Base-by-base conservation (phyloP, 1,140 invertebrate species). In the Chelonus insularis region DNA sequence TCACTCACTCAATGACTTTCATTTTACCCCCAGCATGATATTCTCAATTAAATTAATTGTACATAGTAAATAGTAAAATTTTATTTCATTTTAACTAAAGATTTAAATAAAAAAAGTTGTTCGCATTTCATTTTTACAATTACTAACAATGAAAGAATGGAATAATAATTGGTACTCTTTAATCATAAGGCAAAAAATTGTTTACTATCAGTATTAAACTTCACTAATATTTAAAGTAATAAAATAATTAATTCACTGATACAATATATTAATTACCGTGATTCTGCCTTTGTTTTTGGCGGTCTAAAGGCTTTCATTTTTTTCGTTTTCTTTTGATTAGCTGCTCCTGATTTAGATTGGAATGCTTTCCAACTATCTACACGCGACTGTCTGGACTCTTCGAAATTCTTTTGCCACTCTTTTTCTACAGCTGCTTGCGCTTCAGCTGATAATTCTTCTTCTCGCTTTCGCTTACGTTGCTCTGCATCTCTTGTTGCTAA, bases 341-440 rank as follows among this genome's bases (percentile, higher is more conserved):
- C 86, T 60, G 86, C 85, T 62, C 84, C 86, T 68, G 85, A 85
- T 45, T 86, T 88, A 25, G 89, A 90, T 75, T 96, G 92, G 77
- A 97, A 98, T 39, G 87, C 91, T 76, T 97, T 94, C 96, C 96
- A 98, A 79, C 94, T 97, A 57, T 95, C 91, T 0, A 98, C 95
- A 66, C 96, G 83, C 55, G 90, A 95, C 83, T 97, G 93, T 67
- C 96, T 85, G 47, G 94, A 96, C 84, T 96, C 96, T 83, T 99
- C 96, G 85, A 96, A 99, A 83, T 98, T 99, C 74, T 96, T 95
- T 63, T 96, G 91, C 95, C 96, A 98, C 80, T 98, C 95, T 69
- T 93, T 91, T 72, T 97, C 91, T 48, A 91, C 78, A 55, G 94
- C 92, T 59, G 89, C 87, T 70, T 91, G 90, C 72, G 96, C 94